Percentiles rank a stretch among this genome's conserved stretches.
phyloP scores from a whole-genome alignment of 30 jellyfish, hydroid and myxozoan species.

The Nemopilema nomurai region DNA sequence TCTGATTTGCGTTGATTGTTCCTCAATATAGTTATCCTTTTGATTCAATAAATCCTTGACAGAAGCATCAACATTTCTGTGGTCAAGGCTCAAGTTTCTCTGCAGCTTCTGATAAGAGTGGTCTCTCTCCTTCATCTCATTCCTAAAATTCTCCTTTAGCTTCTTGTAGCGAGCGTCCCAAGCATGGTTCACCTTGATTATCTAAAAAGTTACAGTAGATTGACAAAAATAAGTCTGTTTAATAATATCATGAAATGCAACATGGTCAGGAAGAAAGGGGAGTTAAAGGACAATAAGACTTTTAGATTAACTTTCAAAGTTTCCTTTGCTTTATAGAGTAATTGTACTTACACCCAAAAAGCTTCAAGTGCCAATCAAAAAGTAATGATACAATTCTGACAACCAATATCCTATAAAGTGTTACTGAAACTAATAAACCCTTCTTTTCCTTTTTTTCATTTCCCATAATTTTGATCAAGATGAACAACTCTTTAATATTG shows the following conservation, averaged over 20 bases:
- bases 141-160: constrained; percentile 26
- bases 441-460: too few species aligned
- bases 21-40: constrained; percentile 38
- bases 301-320: too few species aligned
- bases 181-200: constrained; percentile 57
- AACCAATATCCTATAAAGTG: too few species aligned
- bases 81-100: constrained; percentile 54
- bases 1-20: constrained; percentile 25
- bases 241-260: neutral
- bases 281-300: too few species aligned
- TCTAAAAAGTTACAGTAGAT: too few species aligned
- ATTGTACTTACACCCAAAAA: neutral
- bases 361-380: neutral
- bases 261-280: neutral
- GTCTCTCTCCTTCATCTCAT: constrained; percentile 38
- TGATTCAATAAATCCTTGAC: constrained; percentile 37
- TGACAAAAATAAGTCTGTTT: neutral
- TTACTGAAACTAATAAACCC: too few species aligned
- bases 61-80: constrained; percentile 5
- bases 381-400: neutral
- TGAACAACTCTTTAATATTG: too few species aligned
- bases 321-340: too few species aligned
- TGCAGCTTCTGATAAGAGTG: constrained; percentile 33
- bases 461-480: too few species aligned
- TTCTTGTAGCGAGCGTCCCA: constrained; percentile 68